A percentile compares a stretch with the other conserved stretches of the same genome.
These are phyloP conservation scores for Bombus vancouverensis DNA, from an alignment of 1,140 invertebrate species.

Conservation along the genomic window DNA sequence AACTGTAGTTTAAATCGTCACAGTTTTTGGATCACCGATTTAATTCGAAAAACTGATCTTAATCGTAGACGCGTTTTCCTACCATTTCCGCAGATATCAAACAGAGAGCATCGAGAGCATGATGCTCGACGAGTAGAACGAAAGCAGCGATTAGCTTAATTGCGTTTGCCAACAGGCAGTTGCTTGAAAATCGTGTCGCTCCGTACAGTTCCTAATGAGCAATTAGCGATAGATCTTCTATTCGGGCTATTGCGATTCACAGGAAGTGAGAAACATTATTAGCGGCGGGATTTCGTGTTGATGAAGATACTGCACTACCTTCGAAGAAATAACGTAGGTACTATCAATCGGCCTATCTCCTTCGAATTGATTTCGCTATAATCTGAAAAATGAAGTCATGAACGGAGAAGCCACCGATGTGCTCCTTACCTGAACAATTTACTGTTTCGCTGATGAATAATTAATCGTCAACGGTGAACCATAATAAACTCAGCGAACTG, in stretches of 20 bases:
- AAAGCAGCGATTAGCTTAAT: constrained; percentile 44
- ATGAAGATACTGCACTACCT: background rate
- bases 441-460: constrained; percentile 42
- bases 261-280: constrained; percentile 6
- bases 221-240: constrained; percentile 55
- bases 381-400: background rate
- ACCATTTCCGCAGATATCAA: background rate
- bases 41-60: no score
- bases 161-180: constrained; percentile 2
- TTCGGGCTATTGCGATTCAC: background rate
- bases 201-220: constrained; percentile 47
- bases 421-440: constrained; percentile 38
- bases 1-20: no score
- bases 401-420: constrained; percentile 8
- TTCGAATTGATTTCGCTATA: background rate
- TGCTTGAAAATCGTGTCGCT: constrained; percentile 48
- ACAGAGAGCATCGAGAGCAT: constrained; percentile 29
- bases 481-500: background rate
- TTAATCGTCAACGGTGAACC: constrained; percentile 25
- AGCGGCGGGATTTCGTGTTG: background rate
- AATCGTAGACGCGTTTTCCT: background rate
- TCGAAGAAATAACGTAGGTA: background rate
- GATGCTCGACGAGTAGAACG: constrained; percentile 47
- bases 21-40: no score
- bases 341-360: background rate